Conservation (phyloP, 2,888 invertebrate genomes). For the Drosophila kuntzei region DNA sequence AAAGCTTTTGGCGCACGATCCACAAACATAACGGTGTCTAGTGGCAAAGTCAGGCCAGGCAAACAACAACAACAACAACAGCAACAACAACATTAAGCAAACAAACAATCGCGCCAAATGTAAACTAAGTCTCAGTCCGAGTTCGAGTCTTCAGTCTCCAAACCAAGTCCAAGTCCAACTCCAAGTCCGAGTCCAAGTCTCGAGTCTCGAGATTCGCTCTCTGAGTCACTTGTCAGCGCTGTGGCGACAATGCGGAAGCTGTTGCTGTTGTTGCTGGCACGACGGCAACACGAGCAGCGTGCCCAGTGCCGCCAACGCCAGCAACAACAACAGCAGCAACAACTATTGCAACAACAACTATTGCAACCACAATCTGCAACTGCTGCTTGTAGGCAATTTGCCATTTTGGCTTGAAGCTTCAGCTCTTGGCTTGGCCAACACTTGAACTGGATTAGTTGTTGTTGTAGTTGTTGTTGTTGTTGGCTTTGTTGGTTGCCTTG, state of each 20-base stretch:
- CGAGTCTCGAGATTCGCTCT: conserved; percentile 23
- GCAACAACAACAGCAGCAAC: conserved; percentile 27
- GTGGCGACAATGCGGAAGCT: conserved; percentile 75
- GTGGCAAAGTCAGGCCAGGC: conserved; percentile 52
- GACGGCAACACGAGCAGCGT: conserved; percentile 62
- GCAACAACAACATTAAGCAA: conserved; percentile 37
- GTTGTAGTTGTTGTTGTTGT: too few relatives aligned
- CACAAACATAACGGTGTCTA: conserved; percentile 75
- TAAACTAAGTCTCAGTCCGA: conserved; percentile 52
- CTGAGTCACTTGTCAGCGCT: conserved; percentile 75
- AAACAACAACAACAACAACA: conserved; percentile 8
- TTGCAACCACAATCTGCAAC: conserved; percentile 18
- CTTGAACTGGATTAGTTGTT: conserved; percentile 79
- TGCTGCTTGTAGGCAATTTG: conserved; percentile 62
- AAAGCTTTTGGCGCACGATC: conserved; percentile 70
- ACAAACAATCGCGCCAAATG: conserved; percentile 71
- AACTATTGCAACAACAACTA: conserved; percentile 9
- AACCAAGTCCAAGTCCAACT: conserved; percentile 7
- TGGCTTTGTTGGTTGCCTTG: conserved; percentile 63
- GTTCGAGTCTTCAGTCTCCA: conserved; percentile 18
- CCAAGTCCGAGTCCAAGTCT: conserved; percentile 3
- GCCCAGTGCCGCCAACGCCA: conserved; percentile 66
- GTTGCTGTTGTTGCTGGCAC: conserved; percentile 63
- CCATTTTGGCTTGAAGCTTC: conserved; percentile 56
- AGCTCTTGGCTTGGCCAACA: conserved; percentile 54